phyloP scores from a whole-genome alignment of 1,140 invertebrate species.

The Rhysida immarginata region DNA sequence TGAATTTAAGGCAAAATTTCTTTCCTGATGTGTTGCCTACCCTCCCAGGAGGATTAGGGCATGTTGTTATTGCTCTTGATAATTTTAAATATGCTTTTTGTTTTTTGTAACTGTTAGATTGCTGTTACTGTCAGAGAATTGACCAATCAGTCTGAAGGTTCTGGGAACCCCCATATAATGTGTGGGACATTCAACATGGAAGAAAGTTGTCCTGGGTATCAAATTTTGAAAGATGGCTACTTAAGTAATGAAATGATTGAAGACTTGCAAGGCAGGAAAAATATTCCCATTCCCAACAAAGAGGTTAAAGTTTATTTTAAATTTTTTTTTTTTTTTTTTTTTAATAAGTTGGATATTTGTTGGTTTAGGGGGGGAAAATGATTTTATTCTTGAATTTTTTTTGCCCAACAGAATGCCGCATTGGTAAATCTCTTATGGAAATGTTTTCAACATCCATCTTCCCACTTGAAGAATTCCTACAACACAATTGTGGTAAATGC shows the following conservation, averaged over 20 bases:
- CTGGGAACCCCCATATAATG: slow-evolving; percentile 11
- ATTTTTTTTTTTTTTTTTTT: background rate
- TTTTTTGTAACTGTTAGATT: slow-evolving; percentile 7
- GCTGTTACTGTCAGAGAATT: slow-evolving; percentile 14
- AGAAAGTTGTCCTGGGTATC: slow-evolving; percentile 12
- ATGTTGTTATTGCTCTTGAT: background rate
- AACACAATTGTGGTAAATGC: slow-evolving; percentile 12
- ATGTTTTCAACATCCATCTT: slow-evolving; percentile 16
- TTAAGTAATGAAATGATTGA: slow-evolving; percentile 17
- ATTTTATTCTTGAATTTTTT: background rate
- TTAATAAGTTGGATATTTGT: background rate
- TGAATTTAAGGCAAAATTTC: background rate
- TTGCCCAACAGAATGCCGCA: slow-evolving; percentile 10
- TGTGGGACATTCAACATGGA: slow-evolving; percentile 15
- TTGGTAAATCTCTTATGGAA: slow-evolving; percentile 16
- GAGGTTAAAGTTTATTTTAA: slow-evolving; percentile 5
- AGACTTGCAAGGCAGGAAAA: slow-evolving; percentile 14
- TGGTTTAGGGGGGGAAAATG: background rate
- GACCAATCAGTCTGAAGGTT: slow-evolving; percentile 10
- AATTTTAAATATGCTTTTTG: background rate
- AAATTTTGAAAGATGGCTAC: slow-evolving; percentile 15
- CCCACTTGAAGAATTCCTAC: slow-evolving; percentile 15
- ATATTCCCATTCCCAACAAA: slow-evolving; percentile 14
- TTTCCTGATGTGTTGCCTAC: background rate
- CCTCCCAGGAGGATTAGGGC: background rate